Evolutionary conservation across 2,797 vertebrate genomes (phyloP), one percentile per base, ranked within the genome.

Genomic region (Microtus obscurus): DNA sequence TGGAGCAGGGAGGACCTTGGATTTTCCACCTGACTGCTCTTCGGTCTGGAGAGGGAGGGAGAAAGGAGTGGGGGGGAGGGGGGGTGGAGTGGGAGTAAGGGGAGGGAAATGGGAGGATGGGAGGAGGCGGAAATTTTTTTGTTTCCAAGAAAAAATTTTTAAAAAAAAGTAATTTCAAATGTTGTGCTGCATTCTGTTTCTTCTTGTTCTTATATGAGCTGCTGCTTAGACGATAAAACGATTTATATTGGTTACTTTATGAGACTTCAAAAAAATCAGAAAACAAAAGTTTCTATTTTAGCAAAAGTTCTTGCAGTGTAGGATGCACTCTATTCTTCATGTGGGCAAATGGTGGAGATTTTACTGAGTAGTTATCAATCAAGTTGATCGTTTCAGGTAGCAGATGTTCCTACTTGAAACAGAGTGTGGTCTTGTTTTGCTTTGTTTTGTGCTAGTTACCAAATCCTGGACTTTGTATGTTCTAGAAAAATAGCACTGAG

Each of bases 181-280:
- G 90, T 43, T n/a, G 17, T 53, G 51, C 93, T 25, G 56, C 78
- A 53, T 61, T 40, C 31, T 61, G 13, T 40, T 61, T 51, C 34
- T 19, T 80, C n/a, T 56, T 56, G 19, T n/a, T 34, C 51, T 80
- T 96, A 88, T 61, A 90, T 76, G 67, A 96, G 69, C 95, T 31
- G 40, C 45, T 93, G 34, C 87, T 97, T 19, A 1, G 79, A 73
- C 73, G 59, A 93, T 96, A 81, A 95, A 95, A 93, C 48, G 48
- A 90, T 95, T 93, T 69, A 96, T 95, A 92, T 96, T 78, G 88
- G 74, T 96, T 96, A 94, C 56, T 93, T 95, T 96, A 76, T 81
- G 74, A 93, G 69, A 69, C 80, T 92, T 94, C 94, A 87, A 93
- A 91, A 27, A 87, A 96, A 92, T 45, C 19, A 80, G 61, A 76